These are phyloP conservation scores for Habrosyne pyritoides DNA, from an alignment of 2,888 invertebrate species.

Conservation along the genomic window DNA sequence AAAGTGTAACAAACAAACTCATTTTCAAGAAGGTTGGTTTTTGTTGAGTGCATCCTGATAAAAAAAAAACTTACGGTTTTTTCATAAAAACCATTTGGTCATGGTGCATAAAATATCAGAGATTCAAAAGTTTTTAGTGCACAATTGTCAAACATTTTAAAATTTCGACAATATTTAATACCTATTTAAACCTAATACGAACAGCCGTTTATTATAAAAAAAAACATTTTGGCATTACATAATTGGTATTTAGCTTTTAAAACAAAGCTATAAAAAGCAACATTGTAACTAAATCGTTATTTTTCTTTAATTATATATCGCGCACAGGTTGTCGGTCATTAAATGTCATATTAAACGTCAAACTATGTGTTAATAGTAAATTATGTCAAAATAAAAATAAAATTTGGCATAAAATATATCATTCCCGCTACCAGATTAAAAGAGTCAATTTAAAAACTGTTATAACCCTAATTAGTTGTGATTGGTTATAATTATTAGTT, in stretches of 20 bases:
- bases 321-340: neutral
- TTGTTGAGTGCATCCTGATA: no score
- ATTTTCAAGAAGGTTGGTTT: no score
- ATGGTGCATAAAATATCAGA: neutral
- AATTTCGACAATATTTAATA: no score
- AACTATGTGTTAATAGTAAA: conserved; percentile 54
- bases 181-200: neutral
- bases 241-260: neutral
- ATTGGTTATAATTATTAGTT: conserved; percentile 23
- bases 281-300: neutral
- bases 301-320: conserved; percentile 5
- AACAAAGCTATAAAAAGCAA: neutral
- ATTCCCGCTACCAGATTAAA: conserved; percentile 33
- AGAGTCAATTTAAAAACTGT: conserved; percentile 10
- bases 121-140: neutral
- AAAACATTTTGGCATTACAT: neutral
- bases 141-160: no score
- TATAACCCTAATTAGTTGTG: conserved; percentile 20
- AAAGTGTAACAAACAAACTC: no score
- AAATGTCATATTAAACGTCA: conserved; percentile 27
- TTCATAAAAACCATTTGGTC: no score
- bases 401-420: conserved; percentile 34
- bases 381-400: conserved; percentile 42
- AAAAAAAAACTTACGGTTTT: no score
- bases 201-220: neutral